A percentile compares a stretch with the other conserved stretches of the same genome.
Evolutionary conservation across 2,113 vertebrate genomes (phyloP).

Genomic region (Neomonachus schauinslandi): DNA sequence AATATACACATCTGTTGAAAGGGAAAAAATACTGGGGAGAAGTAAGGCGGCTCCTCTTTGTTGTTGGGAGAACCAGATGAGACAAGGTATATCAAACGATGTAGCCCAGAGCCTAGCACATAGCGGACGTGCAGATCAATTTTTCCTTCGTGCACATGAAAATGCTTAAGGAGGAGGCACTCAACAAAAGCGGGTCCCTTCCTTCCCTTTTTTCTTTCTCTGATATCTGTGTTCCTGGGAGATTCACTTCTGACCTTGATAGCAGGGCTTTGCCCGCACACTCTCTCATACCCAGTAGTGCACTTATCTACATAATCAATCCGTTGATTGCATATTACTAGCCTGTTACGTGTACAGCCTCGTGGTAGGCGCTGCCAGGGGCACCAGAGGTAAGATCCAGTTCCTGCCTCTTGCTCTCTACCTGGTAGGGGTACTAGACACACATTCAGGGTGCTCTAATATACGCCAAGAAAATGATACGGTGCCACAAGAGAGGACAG

Average conservation of each 20-base stretch:
- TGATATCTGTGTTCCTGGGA: neutral
- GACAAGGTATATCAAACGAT: neutral
- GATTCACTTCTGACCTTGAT: neutral
- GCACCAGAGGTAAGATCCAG: neutral
- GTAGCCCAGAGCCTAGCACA: neutral
- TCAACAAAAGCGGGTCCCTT: neutral
- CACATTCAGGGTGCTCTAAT: neutral
- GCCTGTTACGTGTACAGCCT: neutral
- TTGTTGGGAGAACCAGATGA: neutral
- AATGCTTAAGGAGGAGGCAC: neutral
- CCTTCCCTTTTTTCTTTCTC: neutral
- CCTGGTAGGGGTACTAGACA: neutral
- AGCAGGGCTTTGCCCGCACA: neutral
- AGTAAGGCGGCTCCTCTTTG: neutral
- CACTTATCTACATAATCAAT: neutral
- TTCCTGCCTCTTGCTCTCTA: slow-evolving; percentile 32
- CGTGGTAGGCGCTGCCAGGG: neutral
- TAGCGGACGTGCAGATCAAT: neutral
- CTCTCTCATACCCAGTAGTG: neutral
- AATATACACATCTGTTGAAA: slow-evolving; percentile 13
- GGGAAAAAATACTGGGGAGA: neutral
- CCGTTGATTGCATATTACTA: neutral
- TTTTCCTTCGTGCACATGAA: neutral
- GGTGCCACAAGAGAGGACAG: neutral
- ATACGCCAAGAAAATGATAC: neutral